A percentile compares a stretch with the other conserved stretches of the same genome.
These are phyloP conservation scores for Garrulus glandarius DNA, from an alignment of 2,797 vertebrate genomes.

Conservation along the genomic window DNA sequence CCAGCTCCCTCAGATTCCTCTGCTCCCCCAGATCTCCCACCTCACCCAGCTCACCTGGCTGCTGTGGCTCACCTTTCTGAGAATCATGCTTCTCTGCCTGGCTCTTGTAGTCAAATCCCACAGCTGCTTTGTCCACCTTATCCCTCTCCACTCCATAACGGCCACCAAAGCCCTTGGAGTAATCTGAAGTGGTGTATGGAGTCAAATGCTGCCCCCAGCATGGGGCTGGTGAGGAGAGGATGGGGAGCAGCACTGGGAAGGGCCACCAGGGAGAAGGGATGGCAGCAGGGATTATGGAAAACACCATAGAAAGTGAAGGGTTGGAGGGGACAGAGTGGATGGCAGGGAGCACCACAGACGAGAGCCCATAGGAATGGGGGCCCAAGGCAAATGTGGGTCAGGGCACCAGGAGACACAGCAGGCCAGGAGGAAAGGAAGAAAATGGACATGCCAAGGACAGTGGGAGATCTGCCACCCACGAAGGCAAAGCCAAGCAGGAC, in stretches of 20 bases:
- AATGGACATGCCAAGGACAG: fast-evolving
- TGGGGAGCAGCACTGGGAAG: not conserved
- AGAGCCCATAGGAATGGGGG: not conserved
- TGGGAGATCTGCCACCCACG: not conserved
- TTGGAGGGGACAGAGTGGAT: not conserved
- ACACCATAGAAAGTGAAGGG: not conserved
- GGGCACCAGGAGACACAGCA: not conserved
- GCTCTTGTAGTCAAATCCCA: slow-evolving; percentile 89
- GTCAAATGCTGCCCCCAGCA: not conserved
- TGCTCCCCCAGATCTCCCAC: not conserved
- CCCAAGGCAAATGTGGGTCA: not conserved
- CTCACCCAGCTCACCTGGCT: not conserved
- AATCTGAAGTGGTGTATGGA: slow-evolving; percentile 72
- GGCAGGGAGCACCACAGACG: not conserved
- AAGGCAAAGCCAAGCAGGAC: not conserved
- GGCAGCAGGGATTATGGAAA: not conserved
- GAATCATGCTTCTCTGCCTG: slow-evolving; percentile 87
- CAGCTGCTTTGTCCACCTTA: slow-evolving; percentile 84
- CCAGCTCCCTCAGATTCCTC: too few relatives aligned
- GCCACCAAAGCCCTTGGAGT: slow-evolving; percentile 90
- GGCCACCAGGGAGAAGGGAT: not conserved
- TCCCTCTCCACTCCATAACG: slow-evolving; percentile 88
- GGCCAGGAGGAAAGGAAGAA: not conserved
- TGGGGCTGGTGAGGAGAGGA: not conserved
- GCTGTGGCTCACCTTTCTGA: slow-evolving; percentile 77